These are phyloP conservation scores for Cosmia trapezina DNA, from an alignment of 2,888 invertebrate genomes.

Conservation along the genomic window DNA sequence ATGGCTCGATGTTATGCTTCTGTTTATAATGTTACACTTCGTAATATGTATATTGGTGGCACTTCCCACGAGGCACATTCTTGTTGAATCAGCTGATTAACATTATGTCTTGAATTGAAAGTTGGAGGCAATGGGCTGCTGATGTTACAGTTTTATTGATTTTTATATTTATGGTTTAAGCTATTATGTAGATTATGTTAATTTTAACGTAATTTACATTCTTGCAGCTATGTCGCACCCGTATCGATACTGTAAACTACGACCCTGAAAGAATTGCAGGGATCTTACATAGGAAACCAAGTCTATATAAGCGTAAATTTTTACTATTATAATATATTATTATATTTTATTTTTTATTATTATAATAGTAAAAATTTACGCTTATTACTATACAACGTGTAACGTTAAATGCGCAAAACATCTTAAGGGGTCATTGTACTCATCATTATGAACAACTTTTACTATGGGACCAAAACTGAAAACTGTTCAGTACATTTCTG, in stretches of 20 bases:
- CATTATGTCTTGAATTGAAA: conserved; percentile 43
- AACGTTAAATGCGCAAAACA: too few species aligned
- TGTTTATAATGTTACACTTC: conserved; percentile 60
- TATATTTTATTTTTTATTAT: too few species aligned
- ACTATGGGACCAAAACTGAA: too few species aligned
- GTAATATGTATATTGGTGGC: conserved; percentile 54
- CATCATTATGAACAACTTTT: too few species aligned
- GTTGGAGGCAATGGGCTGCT: conserved; percentile 40
- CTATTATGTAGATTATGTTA: conserved; percentile 5
- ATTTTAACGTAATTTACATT: conserved; percentile 7
- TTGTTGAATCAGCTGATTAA: conserved; percentile 51
- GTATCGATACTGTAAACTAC: not conserved
- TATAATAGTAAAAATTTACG: too few species aligned
- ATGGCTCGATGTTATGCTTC: conserved; percentile 58
- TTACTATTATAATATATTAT: too few species aligned
- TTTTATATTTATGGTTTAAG: conserved; percentile 37
- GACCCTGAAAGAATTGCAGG: not conserved
- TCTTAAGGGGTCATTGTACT: too few species aligned
- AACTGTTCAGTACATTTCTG: too few species aligned
- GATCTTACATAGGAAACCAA: not conserved
- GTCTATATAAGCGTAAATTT: too few species aligned
- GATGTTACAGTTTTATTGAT: conserved; percentile 55
- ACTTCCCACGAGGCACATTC: conserved; percentile 59
- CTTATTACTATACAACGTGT: too few species aligned
- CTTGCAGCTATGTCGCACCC: not conserved